Evolutionary conservation across 2,797 vertebrate genomes (phyloP).

Genomic region (Phrynocephalus vlangalii): DNA sequence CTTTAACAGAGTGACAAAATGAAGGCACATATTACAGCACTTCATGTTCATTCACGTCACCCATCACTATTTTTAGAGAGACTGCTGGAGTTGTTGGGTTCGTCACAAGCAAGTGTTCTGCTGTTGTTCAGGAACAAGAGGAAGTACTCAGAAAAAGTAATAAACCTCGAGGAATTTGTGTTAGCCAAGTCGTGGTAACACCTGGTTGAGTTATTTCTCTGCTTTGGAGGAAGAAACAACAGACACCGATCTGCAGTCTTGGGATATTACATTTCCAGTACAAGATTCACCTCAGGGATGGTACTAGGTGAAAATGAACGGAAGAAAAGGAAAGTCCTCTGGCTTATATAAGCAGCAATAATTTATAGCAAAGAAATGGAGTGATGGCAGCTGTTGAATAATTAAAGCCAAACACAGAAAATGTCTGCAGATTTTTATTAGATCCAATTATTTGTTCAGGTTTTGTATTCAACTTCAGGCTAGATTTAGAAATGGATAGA

Average conservation of each 20-base stretch:
- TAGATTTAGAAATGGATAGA: not conserved
- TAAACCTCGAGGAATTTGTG: slow-evolving; percentile 60
- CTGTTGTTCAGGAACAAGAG: slow-evolving; percentile 59
- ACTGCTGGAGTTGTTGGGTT: slow-evolving; percentile 64
- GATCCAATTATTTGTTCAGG: not conserved
- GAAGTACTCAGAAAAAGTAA: slow-evolving; percentile 60
- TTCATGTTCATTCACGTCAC: slow-evolving; percentile 72
- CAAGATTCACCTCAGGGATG: not conserved
- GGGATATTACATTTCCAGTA: slow-evolving; percentile 25
- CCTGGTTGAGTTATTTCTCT: slow-evolving; percentile 45
- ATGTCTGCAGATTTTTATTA: not conserved
- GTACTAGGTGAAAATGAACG: not conserved
- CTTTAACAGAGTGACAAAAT: slow-evolving; percentile 67
- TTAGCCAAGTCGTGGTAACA: slow-evolving; percentile 48
- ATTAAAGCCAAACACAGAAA: not conserved
- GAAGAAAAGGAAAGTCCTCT: not conserved
- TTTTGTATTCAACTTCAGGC: not conserved
- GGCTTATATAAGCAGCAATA: not conserved
- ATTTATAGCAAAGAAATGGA: not conserved
- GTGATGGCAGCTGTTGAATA: not conserved
- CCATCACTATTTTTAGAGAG: slow-evolving; percentile 67
- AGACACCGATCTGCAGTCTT: not conserved
- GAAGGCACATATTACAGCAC: slow-evolving; percentile 65
- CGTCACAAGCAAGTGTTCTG: slow-evolving; percentile 74
- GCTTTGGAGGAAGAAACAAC: slow-evolving; percentile 5